Percentiles rank a stretch among this genome's conserved stretches.
phyloP scores from a whole-genome alignment of 2,113 vertebrate species.

The Phrynosoma blainvillii region DNA sequence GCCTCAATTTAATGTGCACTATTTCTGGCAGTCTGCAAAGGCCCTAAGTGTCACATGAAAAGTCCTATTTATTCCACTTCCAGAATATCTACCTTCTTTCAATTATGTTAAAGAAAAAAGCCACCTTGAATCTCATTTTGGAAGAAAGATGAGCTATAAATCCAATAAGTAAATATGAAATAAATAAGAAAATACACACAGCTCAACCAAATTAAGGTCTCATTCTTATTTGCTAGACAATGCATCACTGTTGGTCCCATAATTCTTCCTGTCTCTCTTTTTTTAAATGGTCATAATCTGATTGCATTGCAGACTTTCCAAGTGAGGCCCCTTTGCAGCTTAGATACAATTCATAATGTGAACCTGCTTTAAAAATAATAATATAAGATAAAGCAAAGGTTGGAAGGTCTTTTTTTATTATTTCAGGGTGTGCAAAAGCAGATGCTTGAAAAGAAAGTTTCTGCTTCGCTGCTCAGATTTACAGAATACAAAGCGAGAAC shows the following conservation, averaged over 20 bases:
- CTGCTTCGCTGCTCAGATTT: constrained; percentile 44
- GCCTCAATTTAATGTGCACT: too few species aligned
- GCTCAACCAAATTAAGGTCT: not conserved
- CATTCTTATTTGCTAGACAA: accelerated
- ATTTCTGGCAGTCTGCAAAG: too few species aligned
- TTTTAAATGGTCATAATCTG: constrained; percentile 15
- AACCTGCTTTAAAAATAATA: constrained; percentile 53
- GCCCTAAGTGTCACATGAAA: too few species aligned
- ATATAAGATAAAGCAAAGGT: constrained; percentile 38
- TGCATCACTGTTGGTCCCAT: constrained; percentile 40
- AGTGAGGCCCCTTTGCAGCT: constrained; percentile 12
- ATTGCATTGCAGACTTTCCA: not conserved
- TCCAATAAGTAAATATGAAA: too few species aligned
- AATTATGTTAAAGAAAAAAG: not conserved
- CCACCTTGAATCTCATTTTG: too few species aligned
- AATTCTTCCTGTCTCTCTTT: not conserved
- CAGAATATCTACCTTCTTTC: not conserved
- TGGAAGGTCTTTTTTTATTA: constrained; percentile 34
- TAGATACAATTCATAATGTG: constrained; percentile 20
- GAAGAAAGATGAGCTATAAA: too few species aligned
- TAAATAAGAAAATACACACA: too few species aligned
- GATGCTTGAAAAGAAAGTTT: constrained; percentile 31
- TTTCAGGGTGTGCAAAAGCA: constrained; percentile 46
- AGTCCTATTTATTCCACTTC: not conserved
- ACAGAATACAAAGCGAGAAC: constrained; percentile 35